These are phyloP conservation scores for Eudemis profundana DNA, from an alignment of 2,888 invertebrate species.

Conservation along the genomic window DNA sequence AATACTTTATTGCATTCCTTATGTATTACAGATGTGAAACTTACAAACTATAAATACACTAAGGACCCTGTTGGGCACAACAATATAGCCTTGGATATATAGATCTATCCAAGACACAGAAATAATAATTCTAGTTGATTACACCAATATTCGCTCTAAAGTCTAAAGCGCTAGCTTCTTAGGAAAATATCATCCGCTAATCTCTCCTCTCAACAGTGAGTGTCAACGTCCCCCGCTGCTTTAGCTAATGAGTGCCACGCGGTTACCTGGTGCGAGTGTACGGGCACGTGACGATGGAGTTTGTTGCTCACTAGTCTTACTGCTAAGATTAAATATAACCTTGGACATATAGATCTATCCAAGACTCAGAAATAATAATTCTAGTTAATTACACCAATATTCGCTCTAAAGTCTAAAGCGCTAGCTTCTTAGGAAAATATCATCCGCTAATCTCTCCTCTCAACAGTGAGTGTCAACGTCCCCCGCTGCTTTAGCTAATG, in stretches of 20 bases:
- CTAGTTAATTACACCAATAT: not conserved
- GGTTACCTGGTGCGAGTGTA: slow-evolving; percentile 27
- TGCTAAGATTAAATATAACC: not conserved
- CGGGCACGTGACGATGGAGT: slow-evolving; percentile 5
- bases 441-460: slow-evolving; percentile 8
- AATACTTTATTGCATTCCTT: too few relatives aligned
- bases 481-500: slow-evolving; percentile 33
- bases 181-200: not conserved
- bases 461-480: not conserved
- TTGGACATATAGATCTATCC: too few relatives aligned
- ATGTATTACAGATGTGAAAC: too few relatives aligned
- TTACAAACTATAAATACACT: too few relatives aligned
- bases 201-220: slow-evolving; percentile 12
- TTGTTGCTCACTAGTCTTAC: not conserved
- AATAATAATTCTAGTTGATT: not conserved
- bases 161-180: too few relatives aligned
- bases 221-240: slow-evolving; percentile 7
- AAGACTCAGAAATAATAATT: too few relatives aligned
- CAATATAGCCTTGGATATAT: too few relatives aligned
- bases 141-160: not conserved
- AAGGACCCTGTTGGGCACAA: too few relatives aligned
- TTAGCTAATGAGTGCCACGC: slow-evolving; percentile 35
- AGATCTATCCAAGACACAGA: too few relatives aligned
- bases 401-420: too few relatives aligned
- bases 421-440: too few relatives aligned